A percentile compares a stretch with the other conserved stretches of the same genome.
Evolutionary conservation across 1,140 invertebrate genomes (phyloP).

Genomic region (Drosophila aff.): DNA sequence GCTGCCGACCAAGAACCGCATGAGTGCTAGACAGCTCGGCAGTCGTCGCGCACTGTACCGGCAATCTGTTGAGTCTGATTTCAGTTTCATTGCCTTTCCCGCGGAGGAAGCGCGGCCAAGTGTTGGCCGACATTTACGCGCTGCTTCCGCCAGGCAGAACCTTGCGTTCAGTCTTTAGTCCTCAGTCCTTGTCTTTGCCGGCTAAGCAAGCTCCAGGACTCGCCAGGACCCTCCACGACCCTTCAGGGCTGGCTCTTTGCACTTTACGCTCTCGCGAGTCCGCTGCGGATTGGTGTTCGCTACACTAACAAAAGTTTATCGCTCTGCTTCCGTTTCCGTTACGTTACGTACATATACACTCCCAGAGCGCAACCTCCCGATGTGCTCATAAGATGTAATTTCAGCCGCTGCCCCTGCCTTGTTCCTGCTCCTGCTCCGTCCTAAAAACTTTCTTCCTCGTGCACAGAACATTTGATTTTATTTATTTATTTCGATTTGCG

Average conservation of each 20-base stretch:
- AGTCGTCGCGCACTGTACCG: slow-evolving; percentile 17
- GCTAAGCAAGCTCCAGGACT: slow-evolving; percentile 24
- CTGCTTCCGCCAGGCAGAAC: slow-evolving; percentile 54
- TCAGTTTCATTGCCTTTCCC: slow-evolving; percentile 17
- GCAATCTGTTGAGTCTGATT: slow-evolving; percentile 53
- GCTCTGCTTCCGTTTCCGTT: slow-evolving; percentile 80
- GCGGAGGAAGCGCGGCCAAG: slow-evolving; percentile 67
- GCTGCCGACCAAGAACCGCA: slow-evolving; percentile 18
- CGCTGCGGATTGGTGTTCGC: slow-evolving; percentile 54
- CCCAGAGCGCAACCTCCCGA: slow-evolving; percentile 69
- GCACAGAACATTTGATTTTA: slow-evolving; percentile 77
- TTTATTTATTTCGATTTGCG: slow-evolving; percentile 83
- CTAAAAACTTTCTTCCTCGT: slow-evolving; percentile 52
- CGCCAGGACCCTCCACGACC: slow-evolving; percentile 28
- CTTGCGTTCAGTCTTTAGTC: slow-evolving; percentile 21
- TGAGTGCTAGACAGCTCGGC: slow-evolving; percentile 5
- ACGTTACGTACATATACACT: slow-evolving; percentile 50
- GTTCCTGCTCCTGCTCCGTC: slow-evolving; percentile 11
- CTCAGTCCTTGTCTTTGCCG: slow-evolving; percentile 35
- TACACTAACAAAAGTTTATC: slow-evolving; percentile 81
- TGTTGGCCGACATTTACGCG: slow-evolving; percentile 76
- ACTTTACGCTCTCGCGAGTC: slow-evolving; percentile 71
- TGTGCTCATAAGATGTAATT: slow-evolving; percentile 80
- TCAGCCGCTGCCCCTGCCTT: slow-evolving; percentile 41
- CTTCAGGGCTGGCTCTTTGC: slow-evolving; percentile 61